Conservation (phyloP, 2,797 vertebrate genomes). For the Benthosema pterotum region DNA sequence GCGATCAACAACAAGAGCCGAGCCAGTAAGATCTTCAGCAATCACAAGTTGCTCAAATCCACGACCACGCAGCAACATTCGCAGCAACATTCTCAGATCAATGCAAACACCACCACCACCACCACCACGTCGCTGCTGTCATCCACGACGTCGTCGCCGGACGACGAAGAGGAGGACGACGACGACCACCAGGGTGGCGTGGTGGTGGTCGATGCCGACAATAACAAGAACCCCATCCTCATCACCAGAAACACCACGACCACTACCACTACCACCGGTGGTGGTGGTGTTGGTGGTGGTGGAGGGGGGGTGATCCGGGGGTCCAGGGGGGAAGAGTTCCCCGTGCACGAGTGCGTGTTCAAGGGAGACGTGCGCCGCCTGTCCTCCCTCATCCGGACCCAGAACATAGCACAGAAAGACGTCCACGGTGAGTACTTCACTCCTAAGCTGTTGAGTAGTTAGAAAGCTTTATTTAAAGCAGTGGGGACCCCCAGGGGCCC, state of each 20-base stretch:
- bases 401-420: constrained; percentile 96
- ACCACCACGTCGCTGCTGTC: constrained; percentile 61
- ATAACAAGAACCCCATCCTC: constrained; percentile 80
- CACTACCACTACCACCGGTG: no score
- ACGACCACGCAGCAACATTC: constrained; percentile 71
- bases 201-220: constrained; percentile 71
- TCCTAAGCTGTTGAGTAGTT: constrained; percentile 4
- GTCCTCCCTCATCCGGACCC: constrained; percentile 95
- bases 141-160: constrained; percentile 58
- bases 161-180: constrained; percentile 72
- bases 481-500: no score
- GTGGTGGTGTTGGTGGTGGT: no score
- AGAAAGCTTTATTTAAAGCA: neutral
- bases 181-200: no score
- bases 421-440: constrained; percentile 86
- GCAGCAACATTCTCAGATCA: constrained; percentile 71
- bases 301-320: no score
- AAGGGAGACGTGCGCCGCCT: constrained; percentile 92
- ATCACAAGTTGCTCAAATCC: constrained; percentile 83
- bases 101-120: constrained; percentile 73
- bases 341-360: constrained; percentile 96
- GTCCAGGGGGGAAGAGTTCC: constrained; percentile 81
- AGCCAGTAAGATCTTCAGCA: constrained; percentile 84
- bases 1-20: constrained; percentile 79
- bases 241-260: constrained; percentile 66